phyloP scores from a whole-genome alignment of 2,888 invertebrate genomes.

The Campaea margaritaria region DNA sequence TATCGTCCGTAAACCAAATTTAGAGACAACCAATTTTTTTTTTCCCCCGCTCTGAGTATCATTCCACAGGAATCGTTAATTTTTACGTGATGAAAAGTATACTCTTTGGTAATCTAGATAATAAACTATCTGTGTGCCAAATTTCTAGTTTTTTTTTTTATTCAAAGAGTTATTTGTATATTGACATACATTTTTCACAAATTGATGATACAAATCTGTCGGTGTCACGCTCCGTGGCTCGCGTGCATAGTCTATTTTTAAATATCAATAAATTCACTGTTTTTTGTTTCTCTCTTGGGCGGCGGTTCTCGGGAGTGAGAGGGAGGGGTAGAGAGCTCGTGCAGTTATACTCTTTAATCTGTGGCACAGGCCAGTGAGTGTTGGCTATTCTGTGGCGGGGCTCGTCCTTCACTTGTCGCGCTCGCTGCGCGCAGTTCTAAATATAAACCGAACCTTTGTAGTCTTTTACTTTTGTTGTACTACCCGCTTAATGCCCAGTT shows the following conservation, averaged over 20 bases:
- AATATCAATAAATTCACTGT: constrained; percentile 62
- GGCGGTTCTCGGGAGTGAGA: constrained; percentile 38
- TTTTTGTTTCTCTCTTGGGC: constrained; percentile 48
- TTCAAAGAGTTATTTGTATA: neutral
- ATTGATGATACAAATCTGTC: constrained; percentile 49
- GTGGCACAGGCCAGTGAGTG: neutral
- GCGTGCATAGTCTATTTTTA: constrained; percentile 77
- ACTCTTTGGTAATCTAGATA: too few relatives aligned
- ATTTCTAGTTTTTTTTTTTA: too few relatives aligned
- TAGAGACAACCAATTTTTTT: too few relatives aligned
- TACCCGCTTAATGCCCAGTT: constrained; percentile 13
- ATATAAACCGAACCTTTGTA: constrained; percentile 28
- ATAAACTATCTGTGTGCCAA: too few relatives aligned
- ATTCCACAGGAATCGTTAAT: too few relatives aligned
- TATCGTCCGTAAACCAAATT: too few relatives aligned
- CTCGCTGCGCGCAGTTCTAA: constrained; percentile 41
- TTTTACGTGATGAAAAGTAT: too few relatives aligned
- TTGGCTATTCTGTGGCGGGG: constrained; percentile 46
- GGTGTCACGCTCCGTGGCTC: constrained; percentile 64
- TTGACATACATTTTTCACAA: constrained; percentile 45
- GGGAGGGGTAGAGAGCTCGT: constrained; percentile 36
- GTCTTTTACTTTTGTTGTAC: constrained; percentile 15
- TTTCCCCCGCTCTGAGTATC: too few relatives aligned
- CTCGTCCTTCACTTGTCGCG: constrained; percentile 79
- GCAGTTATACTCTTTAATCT: constrained; percentile 4